Base-by-base conservation (phyloP, 2,797 vertebrate genomes). In the Thamnophis elegans region DNA sequence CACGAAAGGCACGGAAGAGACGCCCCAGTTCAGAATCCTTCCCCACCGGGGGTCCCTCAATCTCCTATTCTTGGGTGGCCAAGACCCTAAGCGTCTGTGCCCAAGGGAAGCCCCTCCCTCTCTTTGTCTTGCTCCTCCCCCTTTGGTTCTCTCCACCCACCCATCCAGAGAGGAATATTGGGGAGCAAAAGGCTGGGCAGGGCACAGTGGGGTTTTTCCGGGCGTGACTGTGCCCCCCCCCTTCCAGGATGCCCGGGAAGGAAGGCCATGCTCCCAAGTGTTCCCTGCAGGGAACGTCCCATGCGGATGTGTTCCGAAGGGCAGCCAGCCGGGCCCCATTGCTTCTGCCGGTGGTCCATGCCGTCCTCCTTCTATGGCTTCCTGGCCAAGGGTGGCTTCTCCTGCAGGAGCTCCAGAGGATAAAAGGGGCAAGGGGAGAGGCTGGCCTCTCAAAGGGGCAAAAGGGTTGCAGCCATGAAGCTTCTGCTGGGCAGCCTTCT, bases 291-390 rank as follows among this genome's bases (percentile, higher is more conserved):
- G 73, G 36, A 78, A 78, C 36, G 9, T 22, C 73, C 73, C 36
- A 1, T 22, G 18, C 18, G 13, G 16, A 2, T 36, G 3, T 42
- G 73, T 22, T 11, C 36, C 2, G 1, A 78, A 78, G 9, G 18
- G 14, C 18, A 55, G 26, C 85, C 51, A 54, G 1, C 12, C 1
- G 6, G 26, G 4, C 1, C 8, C 85, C 28, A 11, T 20, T 22
- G 2, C 85, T 87, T 1, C 51, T n/a, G 16, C 1, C n/a, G 54
- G 4, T 1, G 5, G 54, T 20, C 53, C 53, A 0, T 28, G n/a
- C 18, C 11, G 5, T 55, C 28, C 18, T 32, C 53, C n/a, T 32
- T 16, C 0, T 0, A 10, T 3, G 12, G 36, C 6, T 42, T 42
- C 58, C 55, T 25, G 22, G 87, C 26, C 55, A 88, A 20, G n/a